A percentile compares a stretch with the other conserved stretches of the same genome.
phyloP scores from a whole-genome alignment of 2,797 vertebrate genomes.

The Aselliscus stoliczkanus region DNA sequence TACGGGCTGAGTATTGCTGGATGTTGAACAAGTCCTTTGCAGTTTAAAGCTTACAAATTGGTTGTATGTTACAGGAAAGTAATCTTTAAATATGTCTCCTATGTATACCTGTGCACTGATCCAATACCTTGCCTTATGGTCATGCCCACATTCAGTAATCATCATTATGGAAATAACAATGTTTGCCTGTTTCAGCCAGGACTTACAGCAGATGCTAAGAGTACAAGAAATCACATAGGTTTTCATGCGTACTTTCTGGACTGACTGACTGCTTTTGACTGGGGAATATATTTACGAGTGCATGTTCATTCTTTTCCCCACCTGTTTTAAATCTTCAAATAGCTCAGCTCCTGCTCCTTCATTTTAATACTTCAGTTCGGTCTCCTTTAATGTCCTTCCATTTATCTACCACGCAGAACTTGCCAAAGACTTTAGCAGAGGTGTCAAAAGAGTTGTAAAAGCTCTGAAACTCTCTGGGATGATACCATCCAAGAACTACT shows the following conservation, averaged over 20 bases:
- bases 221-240: slow-evolving; percentile 10
- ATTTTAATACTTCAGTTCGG: not conserved
- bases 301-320: slow-evolving; percentile 41
- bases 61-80: not conserved
- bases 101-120: slow-evolving; percentile 55
- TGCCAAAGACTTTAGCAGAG: not conserved
- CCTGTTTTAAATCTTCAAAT: slow-evolving; percentile 45
- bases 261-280: slow-evolving; percentile 39
- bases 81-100: slow-evolving; percentile 47
- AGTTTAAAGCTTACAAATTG: slow-evolving; percentile 36
- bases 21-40: slow-evolving; percentile 17
- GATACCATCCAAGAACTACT: not conserved
- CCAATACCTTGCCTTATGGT: slow-evolving; percentile 55
- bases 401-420: not conserved
- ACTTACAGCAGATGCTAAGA: slow-evolving; percentile 41
- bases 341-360: not conserved
- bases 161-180: slow-evolving; percentile 46
- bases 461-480: not conserved
- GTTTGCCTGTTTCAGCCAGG: not conserved
- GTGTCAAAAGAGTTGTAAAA: not conserved
- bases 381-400: not conserved
- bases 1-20: not conserved
- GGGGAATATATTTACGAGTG: slow-evolving; percentile 9
- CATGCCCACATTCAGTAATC: slow-evolving; percentile 12
- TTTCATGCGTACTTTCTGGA: not conserved